Base-by-base conservation (phyloP, 2,113 vertebrate genomes). In the Junco hyemalis region DNA sequence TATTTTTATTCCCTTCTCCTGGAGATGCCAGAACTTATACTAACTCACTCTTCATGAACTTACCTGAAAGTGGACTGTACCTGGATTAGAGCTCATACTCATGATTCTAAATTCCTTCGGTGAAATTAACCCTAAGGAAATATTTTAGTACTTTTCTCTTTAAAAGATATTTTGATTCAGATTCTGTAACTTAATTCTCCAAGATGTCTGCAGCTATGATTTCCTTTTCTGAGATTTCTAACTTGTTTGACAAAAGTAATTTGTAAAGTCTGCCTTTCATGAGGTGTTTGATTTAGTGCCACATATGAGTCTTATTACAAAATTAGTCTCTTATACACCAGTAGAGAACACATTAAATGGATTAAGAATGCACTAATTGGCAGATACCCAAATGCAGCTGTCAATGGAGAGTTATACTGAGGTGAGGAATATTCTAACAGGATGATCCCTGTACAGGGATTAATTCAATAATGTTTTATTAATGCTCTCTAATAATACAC, bases 401-500 rank as follows among this genome's bases (percentile, higher is more conserved):
- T 93, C 90, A 91, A 69, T 57, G 31, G 20, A 88, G 21, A 93
- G 50, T 92, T 70, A 42, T 61, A n/a, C 0, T 51, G 31, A 88
- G 90, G 50, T 57, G 48, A 94, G 42, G 28, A 90, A 92, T 61
- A 80, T 77, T 94, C 59, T 85, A 69, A 92, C 17, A 77, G 50
- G 63, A 63, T 88, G 79, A 92, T 90, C 53, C 24, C 45, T 76
- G 86, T 76, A 44, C 57, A 87, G 70, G 35, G 66, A 77, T 92
- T 94, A 90, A 88, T 90, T 93, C 64, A 87, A 70, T 86, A 54
- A 93, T 31, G 44, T 77, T 95, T 96, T 93, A 92, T 92, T 93
- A 90, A 95, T 86, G 36, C 3, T 90, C 26, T 94, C 45, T 5
- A 81, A 95, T 76, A 88, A 90, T 59, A 88, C 48, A 66, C 29